Evolutionary conservation across 2,888 invertebrate species (phyloP), one percentile per base, ranked within the genome.

Genomic region (Acanthopleura granulata): DNA sequence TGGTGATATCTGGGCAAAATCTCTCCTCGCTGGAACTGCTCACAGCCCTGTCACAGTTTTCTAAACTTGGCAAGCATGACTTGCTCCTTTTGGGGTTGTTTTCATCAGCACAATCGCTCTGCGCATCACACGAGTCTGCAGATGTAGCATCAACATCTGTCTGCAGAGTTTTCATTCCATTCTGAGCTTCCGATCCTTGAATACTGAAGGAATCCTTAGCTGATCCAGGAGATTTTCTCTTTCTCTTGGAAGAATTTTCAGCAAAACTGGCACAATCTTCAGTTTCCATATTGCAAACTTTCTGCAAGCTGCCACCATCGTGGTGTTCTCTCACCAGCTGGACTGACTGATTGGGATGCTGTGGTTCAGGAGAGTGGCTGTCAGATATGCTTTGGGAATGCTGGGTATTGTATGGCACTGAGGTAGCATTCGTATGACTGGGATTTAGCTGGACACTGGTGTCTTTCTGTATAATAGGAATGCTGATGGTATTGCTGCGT

Each of bases 1-100:
- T 85, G 50, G 81, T 80, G 0, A 81, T 70, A 73, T 78, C 80
- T 9, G 79, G 76, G n/a, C 76, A 76, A 25, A 69, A 69, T 18
- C 74, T 76, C 22, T 71, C 29, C 49, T 69, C 61, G 25, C 69
- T 50, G 49, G 51, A 29, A n/a, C 62, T 49, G 22, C 25, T 27
- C 16, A 22, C 29, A 22, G 22, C 66, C 3, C 25, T 22, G 29
- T 66, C 22, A 22, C 16, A 16, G 29, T 66, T 22, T 14, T 66
- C 66, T 27, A 66, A 27, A 27, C 25, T 18, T 22, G 66, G 66
- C 66, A 66, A 66, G 49, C 71, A 71, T 1, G 71, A 71, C 49
- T 71, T 71, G 25, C 71, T 71, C 50, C 71, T 40, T 27, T 66
- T 66, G 29, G 66, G 66, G 66, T 66, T 66, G 25, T 66, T 66